Base-by-base conservation (phyloP, 2,888 invertebrate species). In the Diachrysia chrysitis region DNA sequence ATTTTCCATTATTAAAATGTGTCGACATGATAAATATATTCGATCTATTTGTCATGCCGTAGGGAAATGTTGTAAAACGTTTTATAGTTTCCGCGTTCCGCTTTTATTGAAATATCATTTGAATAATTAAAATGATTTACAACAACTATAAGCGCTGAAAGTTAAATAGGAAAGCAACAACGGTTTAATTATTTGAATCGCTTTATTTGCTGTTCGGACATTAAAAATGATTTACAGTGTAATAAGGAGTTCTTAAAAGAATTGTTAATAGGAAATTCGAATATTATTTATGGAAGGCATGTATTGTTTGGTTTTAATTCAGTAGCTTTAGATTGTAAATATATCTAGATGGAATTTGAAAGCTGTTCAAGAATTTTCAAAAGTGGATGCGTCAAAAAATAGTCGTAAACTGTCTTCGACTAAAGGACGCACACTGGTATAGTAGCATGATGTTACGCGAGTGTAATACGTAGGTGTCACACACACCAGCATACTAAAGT, bases 81-180 rank as follows among this genome's bases (percentile, higher is more conserved):
- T 71, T 66, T 66, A 69, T 58, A 55, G 59, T 42, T 76, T 76
- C 73, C 59, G 55, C 17, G 57, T 66, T 63, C 67, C 79, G 71
- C 63, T 66, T 66, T 57, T 64, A 76, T 62, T 66, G 23, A 62
- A 66, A 69, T 69, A 69, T 67, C 25, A 61, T 73, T 65, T 65
- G 29, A 53, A 71, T 73, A 58, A 55, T 55, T 48, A 17, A 54
- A 32, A 51, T 58, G 16, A 32, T 48, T 46, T 46, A 61, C n/a
- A 46, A 17, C 19, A 21, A 56, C 48, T 21, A 53, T 12, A 5
- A 12, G 4, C 12, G 7, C 23, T 61, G n/a, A n/a, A 59, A 37
- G 58, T 9, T 25, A 17, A 12, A 23, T 25, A 9, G n/a, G 58
- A 12, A 46, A 46, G 23, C 42, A 58, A 9, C 14, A 35, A 14